Conservation (phyloP, 2,888 invertebrate species). For the Balanococcus diminutus region DNA sequence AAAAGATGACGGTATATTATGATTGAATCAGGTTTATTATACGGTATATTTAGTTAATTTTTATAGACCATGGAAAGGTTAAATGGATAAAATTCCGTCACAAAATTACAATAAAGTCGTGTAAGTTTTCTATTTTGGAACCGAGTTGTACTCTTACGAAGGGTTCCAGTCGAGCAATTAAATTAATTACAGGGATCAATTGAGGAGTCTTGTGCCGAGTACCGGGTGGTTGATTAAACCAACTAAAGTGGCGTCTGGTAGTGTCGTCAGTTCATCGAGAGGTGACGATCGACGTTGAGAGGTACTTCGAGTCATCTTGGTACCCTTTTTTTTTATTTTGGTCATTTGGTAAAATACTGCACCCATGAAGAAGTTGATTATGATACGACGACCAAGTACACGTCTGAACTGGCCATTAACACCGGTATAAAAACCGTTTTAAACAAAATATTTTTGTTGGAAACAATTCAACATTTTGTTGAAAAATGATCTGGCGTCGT, state of each 20-base stretch:
- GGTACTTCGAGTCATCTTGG: neutral
- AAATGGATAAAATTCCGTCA: neutral
- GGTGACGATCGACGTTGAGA: neutral
- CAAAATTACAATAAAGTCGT: neutral
- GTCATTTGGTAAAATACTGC: neutral
- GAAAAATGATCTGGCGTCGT: neutral
- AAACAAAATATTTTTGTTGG: slow-evolving; percentile 26
- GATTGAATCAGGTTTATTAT: neutral
- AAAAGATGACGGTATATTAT: slow-evolving; percentile 9
- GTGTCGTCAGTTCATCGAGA: neutral
- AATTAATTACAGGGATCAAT: slow-evolving; percentile 22
- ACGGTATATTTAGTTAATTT: neutral
- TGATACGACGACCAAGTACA: neutral
- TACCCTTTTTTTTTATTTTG: neutral
- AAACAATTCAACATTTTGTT: slow-evolving; percentile 3
- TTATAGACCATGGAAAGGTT: neutral
- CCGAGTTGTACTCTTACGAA: neutral
- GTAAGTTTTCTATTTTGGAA: neutral
- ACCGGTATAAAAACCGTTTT: neutral
- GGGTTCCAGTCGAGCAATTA: neutral
- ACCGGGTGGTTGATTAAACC: slow-evolving; percentile 5
- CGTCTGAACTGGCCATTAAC: slow-evolving; percentile 2
- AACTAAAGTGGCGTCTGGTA: neutral
- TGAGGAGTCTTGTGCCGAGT: neutral
- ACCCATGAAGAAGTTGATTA: neutral